Evolutionary conservation across 2,797 vertebrate species (phyloP), one percentile per base, ranked within the genome.

Genomic region (Mycteria americana): DNA sequence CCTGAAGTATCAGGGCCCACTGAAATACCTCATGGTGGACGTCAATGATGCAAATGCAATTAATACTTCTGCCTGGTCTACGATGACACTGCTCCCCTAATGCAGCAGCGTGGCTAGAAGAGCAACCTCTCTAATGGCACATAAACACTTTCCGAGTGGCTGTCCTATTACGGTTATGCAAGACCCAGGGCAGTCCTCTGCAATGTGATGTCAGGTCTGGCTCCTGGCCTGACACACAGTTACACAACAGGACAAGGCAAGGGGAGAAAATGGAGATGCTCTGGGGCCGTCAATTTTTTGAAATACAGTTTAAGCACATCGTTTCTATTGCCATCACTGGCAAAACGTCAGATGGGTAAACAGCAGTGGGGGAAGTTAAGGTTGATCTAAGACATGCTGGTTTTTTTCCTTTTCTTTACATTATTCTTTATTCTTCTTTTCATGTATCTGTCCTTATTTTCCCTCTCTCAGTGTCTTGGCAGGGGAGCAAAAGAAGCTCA

Each of bases 121-220:
- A 76, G 57, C 63, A 84, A 41, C 67, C 63, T 85, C 74, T 90
- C 67, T 83, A 91, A 90, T 57, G 63, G 70, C 60, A 77, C 50
- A 89, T 53, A 82, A 94, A 87, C 70, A 35, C 48, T 94, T 84
- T 88, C 48, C 54, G 91, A 92, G 72, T 76, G 74, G 80, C 74
- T 79, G 51, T 94, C 92, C 88, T 85, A 23, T 87, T 89, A 91
- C 88, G 77, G 84, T 96, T 96, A 93, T 87, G 88, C 90, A 95
- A 96, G 92, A 92, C 43, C 53, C 33, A 91, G 54, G 56, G 81
- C 85, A 87, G 83, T 76, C 69, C 75, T 95, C 74, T 89, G 70
- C 84, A 90, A 73, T 0, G 17, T 95, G 80, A 93, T 45, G 60
- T 95, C 91, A 92, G 63, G 78, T 68, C 90, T 95, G 90, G 86